phyloP scores from a whole-genome alignment of 2,113 vertebrate genomes.

The Petroica traversi region DNA sequence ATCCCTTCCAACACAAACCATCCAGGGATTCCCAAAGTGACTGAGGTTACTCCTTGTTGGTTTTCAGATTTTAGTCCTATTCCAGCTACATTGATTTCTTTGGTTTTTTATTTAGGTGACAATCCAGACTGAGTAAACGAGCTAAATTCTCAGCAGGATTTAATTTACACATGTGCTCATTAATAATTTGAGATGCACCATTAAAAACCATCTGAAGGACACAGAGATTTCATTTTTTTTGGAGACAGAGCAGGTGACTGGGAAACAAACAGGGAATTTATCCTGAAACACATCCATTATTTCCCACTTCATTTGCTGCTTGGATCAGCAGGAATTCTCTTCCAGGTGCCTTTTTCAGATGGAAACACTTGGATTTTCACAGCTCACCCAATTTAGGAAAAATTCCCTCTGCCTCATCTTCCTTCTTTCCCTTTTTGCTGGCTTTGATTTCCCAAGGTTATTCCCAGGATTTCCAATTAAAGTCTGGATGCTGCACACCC shows the following conservation, averaged over 20 bases:
- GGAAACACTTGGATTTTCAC: neutral
- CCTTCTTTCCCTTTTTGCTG: neutral
- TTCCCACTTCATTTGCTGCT: rapidly evolving
- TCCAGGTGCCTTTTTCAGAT: neutral
- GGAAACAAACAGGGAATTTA: neutral
- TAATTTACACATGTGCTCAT: neutral
- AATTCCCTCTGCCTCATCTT: neutral
- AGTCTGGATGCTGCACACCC: neutral
- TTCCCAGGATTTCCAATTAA: neutral
- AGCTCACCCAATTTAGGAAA: neutral
- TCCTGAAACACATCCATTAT: rapidly evolving
- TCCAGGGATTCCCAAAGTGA: neutral
- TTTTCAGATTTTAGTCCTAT: neutral
- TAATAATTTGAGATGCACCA: neutral
- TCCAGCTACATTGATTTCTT: neutral
- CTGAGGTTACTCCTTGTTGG: rapidly evolving
- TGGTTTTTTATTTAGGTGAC: neutral
- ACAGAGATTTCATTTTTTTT: neutral
- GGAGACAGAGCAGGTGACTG: rapidly evolving
- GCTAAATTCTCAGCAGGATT: neutral
- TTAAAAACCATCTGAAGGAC: neutral
- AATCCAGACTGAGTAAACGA: neutral
- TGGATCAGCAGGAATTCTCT: neutral
- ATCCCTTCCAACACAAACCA: neutral
- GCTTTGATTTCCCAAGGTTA: neutral